These are phyloP conservation scores for Acanthopagrus latus DNA, from an alignment of 2,797 vertebrate genomes.

Conservation along the genomic window DNA sequence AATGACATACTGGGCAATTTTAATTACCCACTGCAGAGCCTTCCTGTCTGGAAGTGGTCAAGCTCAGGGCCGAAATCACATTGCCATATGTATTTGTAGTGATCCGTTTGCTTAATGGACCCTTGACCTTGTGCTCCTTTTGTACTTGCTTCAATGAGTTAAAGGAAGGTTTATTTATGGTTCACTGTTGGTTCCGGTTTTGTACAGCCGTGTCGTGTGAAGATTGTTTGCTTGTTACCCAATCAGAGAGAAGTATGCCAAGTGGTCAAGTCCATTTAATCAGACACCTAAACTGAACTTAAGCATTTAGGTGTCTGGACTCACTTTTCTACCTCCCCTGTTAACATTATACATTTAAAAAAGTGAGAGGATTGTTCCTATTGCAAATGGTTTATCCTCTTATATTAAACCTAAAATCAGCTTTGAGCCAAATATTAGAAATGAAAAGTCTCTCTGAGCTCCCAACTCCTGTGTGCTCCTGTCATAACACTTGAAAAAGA, in stretches of 20 bases:
- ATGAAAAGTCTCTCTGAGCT: conserved; percentile 9
- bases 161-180: not conserved
- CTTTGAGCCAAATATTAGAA: conserved; percentile 12
- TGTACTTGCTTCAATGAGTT: not conserved
- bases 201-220: not conserved
- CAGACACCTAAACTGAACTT: conserved; percentile 4
- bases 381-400: conserved; percentile 37
- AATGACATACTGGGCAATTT: too few species aligned
- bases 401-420: conserved; percentile 31
- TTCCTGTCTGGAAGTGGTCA: too few species aligned
- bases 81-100: not conserved
- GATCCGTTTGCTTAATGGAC: not conserved
- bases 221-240: not conserved
- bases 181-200: not conserved
- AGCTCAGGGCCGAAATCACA: too few species aligned
- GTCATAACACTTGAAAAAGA: not conserved
- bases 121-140: not conserved
- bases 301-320: not conserved
- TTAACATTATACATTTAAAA: not conserved
- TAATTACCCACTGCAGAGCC: too few species aligned
- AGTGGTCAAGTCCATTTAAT: not conserved
- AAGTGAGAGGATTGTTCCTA: conserved; percentile 11
- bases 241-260: not conserved
- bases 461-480: not conserved
- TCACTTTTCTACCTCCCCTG: conserved; percentile 2